These are phyloP conservation scores for Xiphias gladius DNA, from an alignment of 2,113 vertebrate species.

Conservation along the genomic window DNA sequence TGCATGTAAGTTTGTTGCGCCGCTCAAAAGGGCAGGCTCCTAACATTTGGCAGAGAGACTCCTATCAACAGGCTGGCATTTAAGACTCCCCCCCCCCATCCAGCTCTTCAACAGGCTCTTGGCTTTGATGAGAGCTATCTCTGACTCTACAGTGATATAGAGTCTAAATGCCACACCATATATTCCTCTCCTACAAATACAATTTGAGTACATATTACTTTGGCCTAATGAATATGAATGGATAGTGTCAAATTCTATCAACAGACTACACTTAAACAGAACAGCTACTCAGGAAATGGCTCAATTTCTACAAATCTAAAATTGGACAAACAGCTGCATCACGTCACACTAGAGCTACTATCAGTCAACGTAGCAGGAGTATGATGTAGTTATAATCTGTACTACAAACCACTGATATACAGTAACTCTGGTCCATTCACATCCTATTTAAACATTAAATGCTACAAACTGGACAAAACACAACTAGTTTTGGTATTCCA, in stretches of 20 bases:
- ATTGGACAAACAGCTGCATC: slow-evolving; percentile 14
- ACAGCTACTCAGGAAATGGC: slow-evolving; percentile 1
- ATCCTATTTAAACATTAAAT: slow-evolving; percentile 6
- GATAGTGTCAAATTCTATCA: slow-evolving; percentile 28
- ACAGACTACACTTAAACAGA: not conserved
- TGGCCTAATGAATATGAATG: slow-evolving; percentile 48
- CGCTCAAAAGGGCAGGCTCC: slow-evolving; percentile 51
- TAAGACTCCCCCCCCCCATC: slow-evolving; percentile 23
- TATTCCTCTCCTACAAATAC: slow-evolving; percentile 49
- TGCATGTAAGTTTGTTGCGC: slow-evolving; percentile 18
- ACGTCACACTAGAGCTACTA: not conserved
- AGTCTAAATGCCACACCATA: slow-evolving; percentile 61
- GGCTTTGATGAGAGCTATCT: slow-evolving; percentile 41
- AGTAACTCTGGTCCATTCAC: slow-evolving; percentile 17
- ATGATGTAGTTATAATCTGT: slow-evolving; percentile 10
- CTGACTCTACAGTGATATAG: slow-evolving; percentile 33
- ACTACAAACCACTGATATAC: slow-evolving; percentile 15
- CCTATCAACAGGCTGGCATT: slow-evolving; percentile 66
- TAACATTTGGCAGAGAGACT: slow-evolving; percentile 55
- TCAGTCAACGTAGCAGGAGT: too few relatives aligned
- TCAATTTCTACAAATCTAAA: slow-evolving; percentile 13
- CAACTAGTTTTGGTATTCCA: slow-evolving; percentile 4
- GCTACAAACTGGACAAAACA: slow-evolving; percentile 20
- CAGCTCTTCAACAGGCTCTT: slow-evolving; percentile 48
- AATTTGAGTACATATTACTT: slow-evolving; percentile 37